Evolutionary conservation across 2,888 invertebrate species (phyloP).

Genomic region (Gymnocheta viridis): DNA sequence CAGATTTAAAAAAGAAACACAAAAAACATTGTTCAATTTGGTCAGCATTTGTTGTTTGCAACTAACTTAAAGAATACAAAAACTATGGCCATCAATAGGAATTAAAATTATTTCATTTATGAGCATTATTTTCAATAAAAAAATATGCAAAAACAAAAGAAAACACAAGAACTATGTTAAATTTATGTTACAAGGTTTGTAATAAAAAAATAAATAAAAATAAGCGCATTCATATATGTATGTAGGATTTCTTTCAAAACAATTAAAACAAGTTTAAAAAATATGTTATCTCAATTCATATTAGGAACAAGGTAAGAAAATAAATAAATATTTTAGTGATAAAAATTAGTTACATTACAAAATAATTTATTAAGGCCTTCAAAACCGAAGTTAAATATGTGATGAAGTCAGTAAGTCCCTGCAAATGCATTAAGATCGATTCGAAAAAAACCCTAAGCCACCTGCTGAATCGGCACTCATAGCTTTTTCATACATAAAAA

Average conservation of each 20-base stretch:
- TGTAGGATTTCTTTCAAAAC: conserved; percentile 16
- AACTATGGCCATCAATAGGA: conserved; percentile 63
- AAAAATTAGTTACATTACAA: no score
- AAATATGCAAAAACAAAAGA: conserved; percentile 12
- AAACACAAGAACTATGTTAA: conserved; percentile 39
- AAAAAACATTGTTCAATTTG: not conserved
- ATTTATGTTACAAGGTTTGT: conserved; percentile 64
- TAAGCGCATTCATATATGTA: conserved; percentile 1
- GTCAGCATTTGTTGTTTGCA: conserved; percentile 31
- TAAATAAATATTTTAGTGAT: no score
- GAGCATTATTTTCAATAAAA: conserved; percentile 23
- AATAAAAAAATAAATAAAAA: conserved; percentile 11
- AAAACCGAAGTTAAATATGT: no score
- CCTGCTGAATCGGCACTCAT: no score
- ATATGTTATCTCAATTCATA: not conserved
- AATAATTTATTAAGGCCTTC: no score
- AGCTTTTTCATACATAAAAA: no score
- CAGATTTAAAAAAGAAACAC: conserved; percentile 8
- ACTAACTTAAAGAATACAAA: conserved; percentile 34
- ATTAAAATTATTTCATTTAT: conserved; percentile 54
- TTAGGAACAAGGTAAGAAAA: not conserved
- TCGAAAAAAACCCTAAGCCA: no score
- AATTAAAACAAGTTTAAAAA: not conserved
- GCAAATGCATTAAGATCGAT: no score
- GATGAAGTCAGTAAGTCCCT: no score